Base-by-base conservation (phyloP, 2,888 invertebrate genomes). In the Conistra vaccinii region DNA sequence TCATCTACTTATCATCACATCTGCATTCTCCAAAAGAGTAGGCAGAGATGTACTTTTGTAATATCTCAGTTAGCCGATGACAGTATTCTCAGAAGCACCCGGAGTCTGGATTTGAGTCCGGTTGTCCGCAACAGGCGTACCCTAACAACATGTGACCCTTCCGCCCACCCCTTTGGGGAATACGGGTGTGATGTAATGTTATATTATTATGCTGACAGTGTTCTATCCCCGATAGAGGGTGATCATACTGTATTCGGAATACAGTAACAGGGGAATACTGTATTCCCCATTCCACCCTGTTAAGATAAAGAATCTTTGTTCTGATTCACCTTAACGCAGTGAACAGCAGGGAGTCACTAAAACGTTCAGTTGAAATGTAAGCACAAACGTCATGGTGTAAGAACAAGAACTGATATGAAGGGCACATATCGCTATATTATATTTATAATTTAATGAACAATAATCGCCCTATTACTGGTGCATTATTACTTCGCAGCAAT, bases 401-500 rank as follows among this genome's bases (percentile, higher is more conserved):
- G 12, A 58, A 65, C 55, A 55, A 55, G 12, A 39, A 57, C 48
- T 39, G 35, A 39, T 23, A 23, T 14, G 17, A 45, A 69, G 35
- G 51, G 76, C 55, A 55, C 14, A 69, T 67, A 73, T 70, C 29
- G 35, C 20, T 32, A 66, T 79, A 77, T 79, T 66, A 81, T 72
- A 81, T 88, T 88, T 80, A 85, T 85, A 86, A 86, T 90, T 81
- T 88, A 86, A 85, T 88, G 74, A 83, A 81, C 86, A 85, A 89
- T 92, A 91, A 93, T 92, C 89, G 91, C 81, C 84, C 89, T 91
- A 90, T 92, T 92, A 93, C 89, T 89, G 88, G 89, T 87, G 88
- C 89, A 91, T 92, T 91, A 92, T 91, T 90, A 89, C 88, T 88
- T 88, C 78, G 90, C 90, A 89, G 90, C 90, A 89, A 87, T 84